A percentile compares a stretch with the other conserved stretches of the same genome.
Conservation (phyloP, 2,113 vertebrate genomes). For the Clinocottus analis region DNA sequence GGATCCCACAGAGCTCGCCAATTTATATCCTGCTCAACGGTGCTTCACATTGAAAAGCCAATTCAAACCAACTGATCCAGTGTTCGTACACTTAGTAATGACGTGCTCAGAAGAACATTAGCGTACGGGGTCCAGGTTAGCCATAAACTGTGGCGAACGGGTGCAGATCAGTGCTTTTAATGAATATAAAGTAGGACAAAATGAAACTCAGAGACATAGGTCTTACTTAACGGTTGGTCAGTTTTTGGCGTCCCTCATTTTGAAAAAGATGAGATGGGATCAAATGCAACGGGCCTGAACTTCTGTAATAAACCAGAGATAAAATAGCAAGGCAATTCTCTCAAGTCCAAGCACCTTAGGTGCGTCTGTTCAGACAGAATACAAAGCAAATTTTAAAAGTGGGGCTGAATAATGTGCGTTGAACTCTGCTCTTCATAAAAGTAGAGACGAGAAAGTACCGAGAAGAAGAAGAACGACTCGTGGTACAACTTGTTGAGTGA, state of each 20-base stretch:
- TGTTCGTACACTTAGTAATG: conserved; percentile 13
- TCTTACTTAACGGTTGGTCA: neutral
- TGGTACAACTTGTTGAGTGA: too few species aligned
- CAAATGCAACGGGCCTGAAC: neutral
- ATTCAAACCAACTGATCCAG: conserved; percentile 32
- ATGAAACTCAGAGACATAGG: neutral
- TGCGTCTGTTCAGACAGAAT: neutral
- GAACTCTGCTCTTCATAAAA: neutral
- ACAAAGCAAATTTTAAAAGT: neutral
- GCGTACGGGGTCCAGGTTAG: conserved; percentile 14
- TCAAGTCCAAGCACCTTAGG: neutral
- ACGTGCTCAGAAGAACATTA: conserved; percentile 34
- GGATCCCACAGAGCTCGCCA: conserved; percentile 21
- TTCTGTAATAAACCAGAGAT: neutral
- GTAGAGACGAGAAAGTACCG: neutral
- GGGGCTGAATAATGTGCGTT: neutral
- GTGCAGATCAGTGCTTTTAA: neutral
- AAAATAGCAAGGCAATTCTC: neutral
- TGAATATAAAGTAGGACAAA: neutral
- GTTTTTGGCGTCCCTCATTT: conserved; percentile 18
- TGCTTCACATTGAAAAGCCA: conserved; percentile 58
- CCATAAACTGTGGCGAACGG: conserved; percentile 18
- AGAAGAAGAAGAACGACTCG: neutral
- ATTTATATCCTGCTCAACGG: conserved; percentile 36
- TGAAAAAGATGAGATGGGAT: neutral